Percentiles rank a stretch among this genome's conserved stretches.
Evolutionary conservation across 2,888 invertebrate species (phyloP).

Genomic region (Heliconius cydno): DNA sequence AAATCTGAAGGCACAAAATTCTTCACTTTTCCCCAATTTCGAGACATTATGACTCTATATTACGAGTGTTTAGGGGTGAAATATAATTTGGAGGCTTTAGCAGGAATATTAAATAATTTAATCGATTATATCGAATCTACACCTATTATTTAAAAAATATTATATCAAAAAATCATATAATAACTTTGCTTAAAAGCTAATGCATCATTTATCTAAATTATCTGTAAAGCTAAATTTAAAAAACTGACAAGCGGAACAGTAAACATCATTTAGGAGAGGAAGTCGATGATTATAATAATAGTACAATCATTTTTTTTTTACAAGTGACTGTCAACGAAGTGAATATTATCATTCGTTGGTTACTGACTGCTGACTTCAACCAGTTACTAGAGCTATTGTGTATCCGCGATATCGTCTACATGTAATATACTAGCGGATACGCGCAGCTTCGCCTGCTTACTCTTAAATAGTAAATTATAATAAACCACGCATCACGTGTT

Average conservation of each 20-base stretch:
- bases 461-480: no score
- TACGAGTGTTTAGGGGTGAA: no score
- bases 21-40: neutral
- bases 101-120: neutral
- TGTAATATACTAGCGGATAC: neutral
- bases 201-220: neutral
- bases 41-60: no score
- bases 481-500: no score
- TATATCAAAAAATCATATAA: no score
- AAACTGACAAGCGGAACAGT: constrained; percentile 6
- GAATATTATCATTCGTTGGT: neutral
- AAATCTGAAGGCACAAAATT: no score
- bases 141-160: neutral
- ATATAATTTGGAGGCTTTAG: no score
- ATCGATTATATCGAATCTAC: neutral
- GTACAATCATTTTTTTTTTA: neutral
- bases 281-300: constrained; percentile 24
- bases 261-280: constrained; percentile 15
- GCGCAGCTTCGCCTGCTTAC: no score
- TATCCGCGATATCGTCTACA: neutral
- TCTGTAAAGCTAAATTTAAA: neutral
- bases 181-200: neutral
- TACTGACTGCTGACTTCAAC: neutral
- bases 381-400: neutral
- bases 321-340: neutral